A percentile compares a stretch with the other conserved stretches of the same genome.
Evolutionary conservation across 2,888 invertebrate species (phyloP).

Genomic region (Caradrina clavipalpis): DNA sequence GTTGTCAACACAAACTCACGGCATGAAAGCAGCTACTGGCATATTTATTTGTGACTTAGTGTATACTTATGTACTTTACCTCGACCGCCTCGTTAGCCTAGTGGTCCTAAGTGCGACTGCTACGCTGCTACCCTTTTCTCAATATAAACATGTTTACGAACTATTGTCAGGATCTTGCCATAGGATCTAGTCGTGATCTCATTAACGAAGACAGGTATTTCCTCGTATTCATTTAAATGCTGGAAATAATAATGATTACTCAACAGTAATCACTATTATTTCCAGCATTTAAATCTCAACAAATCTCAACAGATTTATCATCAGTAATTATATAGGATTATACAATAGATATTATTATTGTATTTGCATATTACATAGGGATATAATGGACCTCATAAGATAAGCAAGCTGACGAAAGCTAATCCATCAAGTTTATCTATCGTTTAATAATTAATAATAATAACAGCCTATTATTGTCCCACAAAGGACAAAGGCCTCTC

Average conservation of each 20-base stretch:
- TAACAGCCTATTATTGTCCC: no score
- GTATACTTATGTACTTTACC: no score
- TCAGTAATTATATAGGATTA: slow-evolving; percentile 32
- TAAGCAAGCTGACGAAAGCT: slow-evolving; percentile 30
- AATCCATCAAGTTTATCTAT: slow-evolving; percentile 8
- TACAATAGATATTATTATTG: neutral
- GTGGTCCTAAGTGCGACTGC: no score
- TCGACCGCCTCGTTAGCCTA: no score
- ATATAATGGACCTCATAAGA: slow-evolving; percentile 29
- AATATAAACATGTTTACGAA: neutral
- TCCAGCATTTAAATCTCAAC: no score
- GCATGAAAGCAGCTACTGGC: no score
- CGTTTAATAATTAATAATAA: neutral
- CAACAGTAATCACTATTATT: no score
- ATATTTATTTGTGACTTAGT: no score
- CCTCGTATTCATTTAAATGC: slow-evolving; percentile 35
- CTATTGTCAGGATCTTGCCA: no score
- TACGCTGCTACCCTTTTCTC: no score
- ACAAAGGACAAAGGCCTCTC: no score
- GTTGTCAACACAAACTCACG: no score
- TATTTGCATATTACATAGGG: slow-evolving; percentile 34
- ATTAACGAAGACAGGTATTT: neutral
- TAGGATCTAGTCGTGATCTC: neutral
- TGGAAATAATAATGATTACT: slow-evolving; percentile 16
- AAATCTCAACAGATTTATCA: slow-evolving; percentile 43